Evolutionary conservation across 2,113 vertebrate genomes (phyloP).

Genomic region (Hippopotamus amphibius): DNA sequence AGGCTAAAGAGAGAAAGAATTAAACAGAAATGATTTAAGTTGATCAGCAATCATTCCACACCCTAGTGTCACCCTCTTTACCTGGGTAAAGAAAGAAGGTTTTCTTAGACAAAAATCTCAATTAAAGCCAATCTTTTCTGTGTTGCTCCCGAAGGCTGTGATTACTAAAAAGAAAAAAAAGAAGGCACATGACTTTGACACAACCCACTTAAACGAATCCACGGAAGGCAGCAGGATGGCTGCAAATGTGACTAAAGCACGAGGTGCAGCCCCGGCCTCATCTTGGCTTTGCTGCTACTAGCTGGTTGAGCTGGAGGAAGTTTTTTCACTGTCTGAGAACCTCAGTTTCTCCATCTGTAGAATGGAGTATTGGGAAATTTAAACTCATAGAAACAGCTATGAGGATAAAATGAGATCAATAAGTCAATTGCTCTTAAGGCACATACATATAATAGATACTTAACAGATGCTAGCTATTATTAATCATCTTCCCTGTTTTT

Average conservation of each 20-base stretch:
- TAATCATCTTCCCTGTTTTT: not conserved
- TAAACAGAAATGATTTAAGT: not conserved
- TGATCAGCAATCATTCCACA: not conserved
- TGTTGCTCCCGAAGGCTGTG: not conserved
- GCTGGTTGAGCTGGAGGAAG: not conserved
- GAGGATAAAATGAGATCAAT: not conserved
- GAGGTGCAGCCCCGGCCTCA: accelerated
- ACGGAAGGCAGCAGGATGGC: not conserved
- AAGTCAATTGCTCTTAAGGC: not conserved
- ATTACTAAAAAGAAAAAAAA: not conserved
- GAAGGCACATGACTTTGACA: not conserved
- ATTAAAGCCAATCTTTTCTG: not conserved
- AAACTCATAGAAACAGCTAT: not conserved
- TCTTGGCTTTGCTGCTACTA: no score
- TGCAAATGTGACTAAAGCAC: not conserved
- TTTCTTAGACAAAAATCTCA: not conserved
- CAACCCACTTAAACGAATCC: not conserved
- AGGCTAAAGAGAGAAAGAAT: not conserved
- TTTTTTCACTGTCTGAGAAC: not conserved
- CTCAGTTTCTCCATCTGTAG: not conserved
- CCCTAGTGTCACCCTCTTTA: not conserved
- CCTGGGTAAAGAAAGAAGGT: not conserved
- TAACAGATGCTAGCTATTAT: not conserved
- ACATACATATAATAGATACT: not conserved
- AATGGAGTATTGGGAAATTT: not conserved